Evolutionary conservation across 2,797 vertebrate species (phyloP).

Genomic region (Malacoraja senta): DNA sequence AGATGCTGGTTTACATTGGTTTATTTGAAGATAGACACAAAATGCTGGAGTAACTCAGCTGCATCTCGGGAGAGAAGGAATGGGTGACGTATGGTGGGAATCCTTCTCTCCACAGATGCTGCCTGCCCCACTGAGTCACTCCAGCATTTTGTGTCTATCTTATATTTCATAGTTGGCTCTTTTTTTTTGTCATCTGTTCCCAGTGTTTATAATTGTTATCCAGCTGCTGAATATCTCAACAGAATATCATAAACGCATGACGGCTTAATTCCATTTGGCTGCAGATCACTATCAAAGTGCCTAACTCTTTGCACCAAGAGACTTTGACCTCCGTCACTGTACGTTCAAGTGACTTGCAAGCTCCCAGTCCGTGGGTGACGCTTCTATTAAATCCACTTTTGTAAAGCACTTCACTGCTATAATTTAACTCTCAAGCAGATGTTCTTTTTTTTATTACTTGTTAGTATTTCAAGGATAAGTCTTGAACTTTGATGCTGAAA

Average conservation of each 20-base stretch:
- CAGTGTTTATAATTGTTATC: background rate
- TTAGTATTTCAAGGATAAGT: background rate
- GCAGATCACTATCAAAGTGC: background rate
- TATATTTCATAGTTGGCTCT: background rate
- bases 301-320: no score
- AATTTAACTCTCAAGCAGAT: background rate
- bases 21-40: no score
- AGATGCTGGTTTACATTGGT: no score
- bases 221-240: background rate
- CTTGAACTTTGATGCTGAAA: background rate
- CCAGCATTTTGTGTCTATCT: no score
- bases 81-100: no score
- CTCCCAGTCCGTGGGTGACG: background rate
- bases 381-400: background rate
- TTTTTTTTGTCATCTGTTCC: background rate
- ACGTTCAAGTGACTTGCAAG: background rate
- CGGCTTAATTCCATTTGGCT: background rate
- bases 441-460: background rate
- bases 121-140: no score
- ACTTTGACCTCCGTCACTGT: background rate
- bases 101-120: no score
- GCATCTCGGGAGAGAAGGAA: no score
- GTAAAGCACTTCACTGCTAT: background rate
- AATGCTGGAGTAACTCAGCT: no score
- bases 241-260: background rate